Evolutionary conservation across 1,140 invertebrate species (phyloP), one percentile per base, ranked within the genome.

Genomic region (Drosophila trapezifrons): DNA sequence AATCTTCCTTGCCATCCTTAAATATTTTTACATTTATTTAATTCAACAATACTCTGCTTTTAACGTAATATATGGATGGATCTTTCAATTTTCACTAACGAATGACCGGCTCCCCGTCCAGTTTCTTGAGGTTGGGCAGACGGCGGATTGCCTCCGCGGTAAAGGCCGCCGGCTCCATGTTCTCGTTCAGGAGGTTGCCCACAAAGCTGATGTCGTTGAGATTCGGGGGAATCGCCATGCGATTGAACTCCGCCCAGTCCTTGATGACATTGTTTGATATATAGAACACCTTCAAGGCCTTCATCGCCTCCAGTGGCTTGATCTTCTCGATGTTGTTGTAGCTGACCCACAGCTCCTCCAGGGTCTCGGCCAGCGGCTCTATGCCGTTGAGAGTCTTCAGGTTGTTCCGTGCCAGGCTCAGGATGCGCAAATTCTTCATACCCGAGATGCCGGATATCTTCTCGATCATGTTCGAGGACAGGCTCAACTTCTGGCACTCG

Each of bases 271-370:
- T 99, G 80, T 98, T 97, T 17, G 97, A 97, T 93, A 98, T 96
- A 80, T 97, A 97, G 2, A 98, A 92, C 0, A 97, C 95, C 80
- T 94, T 95, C 0, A 99, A 92, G 77, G 96, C 98, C 83, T 96
- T 97, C 83, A 99, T 93, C 4, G 94, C 94, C 35, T 95, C 95
- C 7, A 98, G 94, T 0, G 97, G 97, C 93, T 98, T 98, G 62
- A 98, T 93, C 93, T 98, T 98, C 90, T 99, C 98, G 73, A 99
- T 97, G 17, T 95, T 93, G 92, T 99, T 99, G 90, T 98, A 99
- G 0, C 97, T 98, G 64, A 98, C 96, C 98, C 98, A 99, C 1
- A 99, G 92, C 91, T 99, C 95, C 89, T 98, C 96, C 38, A 99
- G 92, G 0, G 96, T 97, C 18, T 99, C 98, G 1, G 94, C 96